Evolutionary conservation across 2,888 invertebrate species (phyloP), one percentile per base, ranked within the genome.

Genomic region (Disparrhopalites patrizii): DNA sequence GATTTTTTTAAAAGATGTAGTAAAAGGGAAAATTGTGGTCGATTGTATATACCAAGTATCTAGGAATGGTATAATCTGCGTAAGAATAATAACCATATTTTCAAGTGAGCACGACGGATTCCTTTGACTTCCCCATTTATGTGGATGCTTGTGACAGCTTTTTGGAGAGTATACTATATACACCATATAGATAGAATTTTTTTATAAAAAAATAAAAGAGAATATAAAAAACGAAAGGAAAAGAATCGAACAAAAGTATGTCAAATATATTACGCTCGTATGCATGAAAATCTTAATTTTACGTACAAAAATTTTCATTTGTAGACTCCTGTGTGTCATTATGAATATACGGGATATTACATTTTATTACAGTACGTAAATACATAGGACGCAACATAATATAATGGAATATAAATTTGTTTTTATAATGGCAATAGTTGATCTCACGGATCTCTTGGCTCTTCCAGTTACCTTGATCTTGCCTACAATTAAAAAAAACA

Each of bases 401-500:
- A 33, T 13, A 23, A 3, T 10, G 13, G 18, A 18, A 23, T 36
- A n/a, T 55, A 8, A 47, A 47, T 50, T n/a, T n/a, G n/a, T n/a
- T n/a, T n/a, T n/a, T n/a, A n/a, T n/a, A n/a, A 43, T 47, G 43
- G 43, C 58, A 58, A 58, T 58, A 58, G 43, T 47, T 58, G 58
- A 58, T 58, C 58, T 58, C 58, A 56, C 25, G 56, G 56, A 56
- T 56, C 58, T 58, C 58, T 58, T 20, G 28, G 58, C 58, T 58
- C 58, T 58, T 61, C 50, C 50, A 50, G 51, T 61, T 61, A 61
- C 60, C 60, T 61, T 61, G 50, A 61, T 33, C 33, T 61, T 61
- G 60, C 60, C 50, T 61, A 50, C 50, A 47, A 43, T 18, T 30
- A 47, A 47, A n/a, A n/a, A n/a, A n/a, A n/a, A n/a, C n/a, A n/a